phyloP scores from a whole-genome alignment of 1,140 invertebrate species.

The Dermatophagoides farinae region DNA sequence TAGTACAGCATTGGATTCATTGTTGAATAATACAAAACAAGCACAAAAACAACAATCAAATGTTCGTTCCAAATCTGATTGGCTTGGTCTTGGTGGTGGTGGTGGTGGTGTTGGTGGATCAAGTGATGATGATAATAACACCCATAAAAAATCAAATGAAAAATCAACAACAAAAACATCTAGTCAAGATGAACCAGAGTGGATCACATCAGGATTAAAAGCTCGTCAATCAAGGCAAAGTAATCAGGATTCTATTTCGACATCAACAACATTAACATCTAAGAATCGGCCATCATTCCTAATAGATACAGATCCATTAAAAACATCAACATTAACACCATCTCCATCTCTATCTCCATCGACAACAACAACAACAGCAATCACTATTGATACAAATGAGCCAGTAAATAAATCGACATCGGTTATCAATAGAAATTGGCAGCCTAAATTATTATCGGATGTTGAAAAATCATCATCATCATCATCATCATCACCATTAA shows the following conservation, averaged over 20 bases:
- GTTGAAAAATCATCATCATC: too few species aligned
- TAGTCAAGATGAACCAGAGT: background rate
- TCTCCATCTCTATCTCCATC: background rate
- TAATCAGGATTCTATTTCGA: too few species aligned
- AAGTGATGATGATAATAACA: too few species aligned
- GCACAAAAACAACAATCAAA: background rate
- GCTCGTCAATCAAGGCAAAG: slow-evolving; percentile 4
- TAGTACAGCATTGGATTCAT: background rate
- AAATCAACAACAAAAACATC: background rate
- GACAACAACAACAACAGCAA: too few species aligned
- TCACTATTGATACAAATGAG: too few species aligned
- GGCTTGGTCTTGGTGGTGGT: slow-evolving; percentile 2
- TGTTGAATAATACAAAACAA: background rate
- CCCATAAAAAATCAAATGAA: background rate
- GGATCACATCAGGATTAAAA: slow-evolving; percentile 8
- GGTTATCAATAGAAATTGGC: too few species aligned
- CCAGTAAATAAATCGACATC: background rate
- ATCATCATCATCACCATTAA: too few species aligned
- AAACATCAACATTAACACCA: background rate
- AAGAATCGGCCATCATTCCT: background rate
- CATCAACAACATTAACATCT: background rate
- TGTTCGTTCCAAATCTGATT: background rate
- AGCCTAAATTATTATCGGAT: too few species aligned
- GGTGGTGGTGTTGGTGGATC: background rate
- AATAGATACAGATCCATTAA: background rate